A percentile compares a stretch with the other conserved stretches of the same genome.
Evolutionary conservation across 64 coral and sea anemone species (phyloP).

Genomic region (Porites australiensis): DNA sequence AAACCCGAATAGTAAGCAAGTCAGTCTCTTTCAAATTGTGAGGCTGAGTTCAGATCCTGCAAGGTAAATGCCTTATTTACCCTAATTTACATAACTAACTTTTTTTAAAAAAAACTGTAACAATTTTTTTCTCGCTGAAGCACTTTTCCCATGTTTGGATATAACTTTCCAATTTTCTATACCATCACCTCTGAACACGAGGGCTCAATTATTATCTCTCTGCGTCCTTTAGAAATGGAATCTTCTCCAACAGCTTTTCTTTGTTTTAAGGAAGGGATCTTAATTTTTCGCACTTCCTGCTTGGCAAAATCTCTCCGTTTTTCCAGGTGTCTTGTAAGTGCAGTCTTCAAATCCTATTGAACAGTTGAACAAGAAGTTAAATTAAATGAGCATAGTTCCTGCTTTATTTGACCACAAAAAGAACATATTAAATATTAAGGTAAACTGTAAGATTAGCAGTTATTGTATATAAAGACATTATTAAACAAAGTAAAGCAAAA

Average conservation of each 20-base stretch:
- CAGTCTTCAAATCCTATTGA: conserved; percentile 27
- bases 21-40: too few species aligned
- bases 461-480: too few species aligned
- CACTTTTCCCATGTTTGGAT: neutral
- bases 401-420: too few species aligned
- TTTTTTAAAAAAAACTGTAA: neutral
- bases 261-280: neutral
- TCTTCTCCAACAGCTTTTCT: conserved; percentile 2
- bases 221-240: conserved; percentile 28
- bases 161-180: neutral
- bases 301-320: conserved; percentile 3
- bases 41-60: too few species aligned
- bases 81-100: too few species aligned
- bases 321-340: conserved; percentile 9
- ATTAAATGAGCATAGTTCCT: too few species aligned
- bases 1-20: too few species aligned
- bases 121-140: neutral
- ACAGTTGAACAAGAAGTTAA: neutral
- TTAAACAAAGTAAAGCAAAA: too few species aligned
- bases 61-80: too few species aligned
- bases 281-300: neutral
- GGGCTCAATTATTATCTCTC: conserved; percentile 37
- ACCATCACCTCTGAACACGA: neutral
- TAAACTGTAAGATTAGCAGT: too few species aligned
- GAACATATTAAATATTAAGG: too few species aligned